phyloP scores from a whole-genome alignment of 2,797 vertebrate species.

The Onychomys torridus region DNA sequence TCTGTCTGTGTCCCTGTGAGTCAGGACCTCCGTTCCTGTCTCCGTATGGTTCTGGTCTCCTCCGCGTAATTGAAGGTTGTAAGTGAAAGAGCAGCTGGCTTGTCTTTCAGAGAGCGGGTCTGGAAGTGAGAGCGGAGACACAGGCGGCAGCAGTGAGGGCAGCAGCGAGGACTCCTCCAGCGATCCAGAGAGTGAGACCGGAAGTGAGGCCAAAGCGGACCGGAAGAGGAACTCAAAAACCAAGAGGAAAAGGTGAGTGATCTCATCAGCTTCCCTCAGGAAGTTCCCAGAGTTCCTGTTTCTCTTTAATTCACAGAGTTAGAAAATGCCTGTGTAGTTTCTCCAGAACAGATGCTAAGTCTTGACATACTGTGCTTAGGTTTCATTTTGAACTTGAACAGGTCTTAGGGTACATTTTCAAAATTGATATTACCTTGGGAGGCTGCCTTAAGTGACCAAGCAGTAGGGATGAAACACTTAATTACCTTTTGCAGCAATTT shows the following conservation, averaged over 20 bases:
- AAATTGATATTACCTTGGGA: constrained; percentile 88
- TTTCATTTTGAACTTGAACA: constrained; percentile 84
- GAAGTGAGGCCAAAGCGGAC: constrained; percentile 87
- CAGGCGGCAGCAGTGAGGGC: constrained; percentile 86
- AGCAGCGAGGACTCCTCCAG: constrained; percentile 87
- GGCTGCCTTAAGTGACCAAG: constrained; percentile 84
- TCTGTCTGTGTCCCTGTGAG: too few species aligned
- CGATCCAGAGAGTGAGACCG: constrained; percentile 88
- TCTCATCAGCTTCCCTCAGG: constrained; percentile 45
- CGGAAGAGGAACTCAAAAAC: constrained; percentile 82
- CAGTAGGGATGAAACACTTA: constrained; percentile 87
- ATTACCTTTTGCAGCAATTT: constrained; percentile 88
- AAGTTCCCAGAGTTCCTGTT: neutral
- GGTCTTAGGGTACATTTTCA: constrained; percentile 83
- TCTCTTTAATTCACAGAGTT: constrained; percentile 11
- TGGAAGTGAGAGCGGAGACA: constrained; percentile 87
- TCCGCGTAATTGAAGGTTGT: neutral
- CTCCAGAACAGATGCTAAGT: constrained; percentile 36
- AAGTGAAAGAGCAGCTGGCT: constrained; percentile 18
- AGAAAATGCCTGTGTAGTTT: constrained; percentile 49
- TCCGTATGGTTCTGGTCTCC: neutral
- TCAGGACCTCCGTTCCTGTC: neutral
- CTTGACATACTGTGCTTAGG: constrained; percentile 64
- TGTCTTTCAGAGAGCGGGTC: constrained; percentile 86
- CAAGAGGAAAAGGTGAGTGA: constrained; percentile 88